These are phyloP conservation scores for Bhutanitis thaidina DNA, from an alignment of 2,888 invertebrate species.

Conservation along the genomic window DNA sequence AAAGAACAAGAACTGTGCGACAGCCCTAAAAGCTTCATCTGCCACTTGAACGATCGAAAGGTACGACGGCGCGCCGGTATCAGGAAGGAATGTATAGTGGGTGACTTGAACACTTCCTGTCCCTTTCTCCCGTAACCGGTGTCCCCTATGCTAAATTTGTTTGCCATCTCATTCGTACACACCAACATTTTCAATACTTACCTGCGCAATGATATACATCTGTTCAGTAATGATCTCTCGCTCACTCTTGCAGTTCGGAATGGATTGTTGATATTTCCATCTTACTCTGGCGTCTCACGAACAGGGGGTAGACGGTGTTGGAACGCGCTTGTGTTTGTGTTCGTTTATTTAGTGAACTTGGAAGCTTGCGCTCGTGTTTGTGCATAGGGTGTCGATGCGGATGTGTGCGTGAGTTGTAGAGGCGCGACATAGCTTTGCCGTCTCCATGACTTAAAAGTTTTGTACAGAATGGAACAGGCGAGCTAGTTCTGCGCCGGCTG, in stretches of 20 bases:
- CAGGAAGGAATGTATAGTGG: constrained; percentile 80
- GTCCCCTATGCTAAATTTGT: constrained; percentile 70
- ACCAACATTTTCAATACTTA: constrained; percentile 78
- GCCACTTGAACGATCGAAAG: constrained; percentile 81
- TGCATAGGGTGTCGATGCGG: constrained; percentile 69
- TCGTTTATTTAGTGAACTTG: constrained; percentile 80
- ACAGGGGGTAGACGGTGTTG: constrained; percentile 76
- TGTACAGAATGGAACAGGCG: constrained; percentile 65
- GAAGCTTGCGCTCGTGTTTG: constrained; percentile 76
- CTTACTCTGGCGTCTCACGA: constrained; percentile 67
- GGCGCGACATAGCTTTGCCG: constrained; percentile 80
- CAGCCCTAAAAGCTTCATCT: constrained; percentile 79
- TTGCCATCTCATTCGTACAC: constrained; percentile 67
- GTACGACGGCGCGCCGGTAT: constrained; percentile 75
- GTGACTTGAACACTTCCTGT: constrained; percentile 76
- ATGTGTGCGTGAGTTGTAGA: constrained; percentile 76
- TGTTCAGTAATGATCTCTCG: constrained; percentile 65
- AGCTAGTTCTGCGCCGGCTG: constrained; percentile 76
- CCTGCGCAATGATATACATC: constrained; percentile 80
- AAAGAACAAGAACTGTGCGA: constrained; percentile 43
- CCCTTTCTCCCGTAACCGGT: constrained; percentile 69
- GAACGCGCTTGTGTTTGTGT: constrained; percentile 74
- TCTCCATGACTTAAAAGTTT: constrained; percentile 80
- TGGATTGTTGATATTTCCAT: constrained; percentile 75
- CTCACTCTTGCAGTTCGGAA: constrained; percentile 46